A percentile compares a stretch with the other conserved stretches of the same genome.
These are phyloP conservation scores for Yponomeuta plumbellus DNA, from an alignment of 2,888 invertebrate genomes.

Conservation along the genomic window DNA sequence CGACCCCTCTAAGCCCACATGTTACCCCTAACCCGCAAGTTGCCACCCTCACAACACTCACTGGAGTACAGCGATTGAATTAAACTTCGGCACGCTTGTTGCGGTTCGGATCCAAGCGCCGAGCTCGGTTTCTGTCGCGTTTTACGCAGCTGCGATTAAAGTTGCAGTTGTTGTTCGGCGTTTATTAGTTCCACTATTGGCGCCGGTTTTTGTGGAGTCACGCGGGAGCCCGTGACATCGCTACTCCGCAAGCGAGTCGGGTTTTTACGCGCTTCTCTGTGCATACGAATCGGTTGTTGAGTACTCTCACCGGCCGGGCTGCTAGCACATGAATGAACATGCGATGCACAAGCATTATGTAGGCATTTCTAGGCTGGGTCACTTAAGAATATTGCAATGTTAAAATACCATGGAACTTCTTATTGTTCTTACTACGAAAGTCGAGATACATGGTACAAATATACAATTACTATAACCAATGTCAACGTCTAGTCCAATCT, in stretches of 20 bases:
- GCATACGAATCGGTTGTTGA: neutral
- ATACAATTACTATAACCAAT: neutral
- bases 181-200: slow-evolving; percentile 59
- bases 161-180: slow-evolving; percentile 63
- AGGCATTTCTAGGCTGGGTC: neutral
- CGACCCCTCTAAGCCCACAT: slow-evolving; percentile 24
- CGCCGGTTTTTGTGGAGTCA: slow-evolving; percentile 9
- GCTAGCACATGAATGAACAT: neutral
- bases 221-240: neutral
- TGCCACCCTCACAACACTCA: slow-evolving; percentile 36
- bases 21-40: slow-evolving; percentile 10
- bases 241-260: too few relatives aligned
- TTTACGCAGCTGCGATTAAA: slow-evolving; percentile 70
- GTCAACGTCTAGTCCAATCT: neutral
- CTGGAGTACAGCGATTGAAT: slow-evolving; percentile 71
- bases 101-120: slow-evolving; percentile 65
- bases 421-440: too few relatives aligned
- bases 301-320: neutral
- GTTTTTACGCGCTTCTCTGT: neutral
- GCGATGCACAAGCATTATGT: neutral
- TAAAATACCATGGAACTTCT: too few relatives aligned
- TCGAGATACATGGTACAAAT: too few relatives aligned
- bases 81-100: slow-evolving; percentile 73
- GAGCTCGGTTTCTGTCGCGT: slow-evolving; percentile 62
- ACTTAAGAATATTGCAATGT: too few relatives aligned